Evolutionary conservation across 1,140 invertebrate species (phyloP).

Genomic region (Trichonephila clavipes): DNA sequence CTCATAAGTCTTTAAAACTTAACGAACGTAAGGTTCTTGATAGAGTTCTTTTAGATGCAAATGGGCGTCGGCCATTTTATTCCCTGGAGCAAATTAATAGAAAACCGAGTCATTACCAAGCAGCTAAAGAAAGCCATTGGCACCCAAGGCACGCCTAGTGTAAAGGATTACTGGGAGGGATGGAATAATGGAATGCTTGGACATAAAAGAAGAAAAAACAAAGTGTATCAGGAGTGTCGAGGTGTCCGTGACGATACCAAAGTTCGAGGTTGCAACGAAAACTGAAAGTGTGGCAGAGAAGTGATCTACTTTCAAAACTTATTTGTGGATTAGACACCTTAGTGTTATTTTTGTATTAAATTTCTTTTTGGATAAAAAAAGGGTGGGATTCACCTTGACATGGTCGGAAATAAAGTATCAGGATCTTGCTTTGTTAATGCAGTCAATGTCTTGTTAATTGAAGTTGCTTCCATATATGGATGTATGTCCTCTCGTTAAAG

Average conservation of each 20-base stretch:
- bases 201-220: conserved; percentile 2
- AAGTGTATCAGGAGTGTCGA: background rate
- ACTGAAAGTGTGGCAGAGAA: background rate
- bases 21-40: background rate
- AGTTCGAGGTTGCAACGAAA: conserved; percentile 24
- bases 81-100: background rate
- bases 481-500: background rate
- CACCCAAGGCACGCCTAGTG: conserved; percentile 29
- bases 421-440: background rate
- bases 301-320: background rate
- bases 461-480: background rate
- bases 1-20: background rate
- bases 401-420: background rate
- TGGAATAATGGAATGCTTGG: background rate
- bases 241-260: background rate
- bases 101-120: conserved; percentile 8
- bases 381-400: background rate
- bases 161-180: too few relatives aligned
- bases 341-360: background rate
- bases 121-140: background rate
- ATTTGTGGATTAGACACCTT: background rate
- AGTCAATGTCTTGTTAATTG: background rate
- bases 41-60: too few relatives aligned
- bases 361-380: background rate
- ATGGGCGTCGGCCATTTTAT: conserved; percentile 29